These are phyloP conservation scores for Sinella curviseta DNA, from an alignment of 1,140 invertebrate genomes.

Conservation along the genomic window DNA sequence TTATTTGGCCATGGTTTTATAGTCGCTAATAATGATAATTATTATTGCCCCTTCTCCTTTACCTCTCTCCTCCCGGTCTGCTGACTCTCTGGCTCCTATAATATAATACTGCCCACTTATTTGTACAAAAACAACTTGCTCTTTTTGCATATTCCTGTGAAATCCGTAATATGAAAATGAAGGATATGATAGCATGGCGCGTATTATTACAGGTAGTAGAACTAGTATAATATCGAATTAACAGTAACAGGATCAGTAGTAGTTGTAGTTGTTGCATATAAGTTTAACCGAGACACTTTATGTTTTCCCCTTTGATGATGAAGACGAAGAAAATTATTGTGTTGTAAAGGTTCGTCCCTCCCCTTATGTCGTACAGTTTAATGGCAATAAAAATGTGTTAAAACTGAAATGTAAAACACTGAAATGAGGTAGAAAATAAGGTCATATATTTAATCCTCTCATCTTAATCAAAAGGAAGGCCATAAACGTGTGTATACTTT, in stretches of 20 bases:
- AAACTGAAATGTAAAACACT: too few species aligned
- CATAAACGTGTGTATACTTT: too few species aligned
- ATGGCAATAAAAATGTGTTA: too few species aligned
- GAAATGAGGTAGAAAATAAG: too few species aligned
- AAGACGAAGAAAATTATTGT: background rate
- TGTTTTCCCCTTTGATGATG: background rate
- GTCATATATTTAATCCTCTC: too few species aligned
- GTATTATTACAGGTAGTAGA: background rate
- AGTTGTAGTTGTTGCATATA: background rate
- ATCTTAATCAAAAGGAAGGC: too few species aligned
- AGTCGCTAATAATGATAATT: constrained; percentile 27
- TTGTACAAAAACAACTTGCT: background rate
- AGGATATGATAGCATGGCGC: background rate
- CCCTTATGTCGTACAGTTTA: too few species aligned
- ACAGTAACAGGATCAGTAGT: background rate
- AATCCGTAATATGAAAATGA: background rate
- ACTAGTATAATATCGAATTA: background rate
- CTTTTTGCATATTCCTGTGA: background rate
- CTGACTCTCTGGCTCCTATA: background rate
- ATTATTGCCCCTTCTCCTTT: background rate
- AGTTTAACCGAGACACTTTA: background rate
- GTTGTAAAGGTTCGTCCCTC: too few species aligned
- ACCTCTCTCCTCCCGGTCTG: background rate
- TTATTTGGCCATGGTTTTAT: constrained; percentile 19
- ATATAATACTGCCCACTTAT: too few species aligned